Evolutionary conservation across 2,113 vertebrate genomes (phyloP), one percentile per base, ranked within the genome.

Genomic region (Neolamprologus variostigma): DNA sequence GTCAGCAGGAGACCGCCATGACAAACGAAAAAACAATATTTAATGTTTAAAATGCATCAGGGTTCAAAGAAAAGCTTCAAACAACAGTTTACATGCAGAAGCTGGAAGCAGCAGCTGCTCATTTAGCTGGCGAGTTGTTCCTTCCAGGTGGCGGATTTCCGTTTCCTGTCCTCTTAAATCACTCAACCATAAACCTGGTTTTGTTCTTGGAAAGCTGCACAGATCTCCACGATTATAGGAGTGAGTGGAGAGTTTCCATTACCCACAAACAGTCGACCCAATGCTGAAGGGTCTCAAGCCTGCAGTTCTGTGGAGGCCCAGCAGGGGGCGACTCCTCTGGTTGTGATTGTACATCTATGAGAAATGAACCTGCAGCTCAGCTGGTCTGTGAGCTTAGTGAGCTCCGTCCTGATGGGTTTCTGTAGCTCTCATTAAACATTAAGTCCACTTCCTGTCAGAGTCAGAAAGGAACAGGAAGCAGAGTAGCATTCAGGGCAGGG

Each of bases 21-120:
- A 45, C 23, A 50, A 47, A 5, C 0, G 1, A 50, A 1, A 23
- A 50, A 47, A 26, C 6, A 31, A 12, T 78, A 50, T 76, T 50
- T 47, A 47, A 76, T 45, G 1, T 50, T 28, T 12, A 76, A 47
- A 47, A 0, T 76, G 6, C 1, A 1, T 1, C 42, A 5, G 3
- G 42, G 42, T 47, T 76, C 71, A 50, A 76, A 76, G 71, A 12
- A 28, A 50, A 19, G 23, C 42, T 50, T 19, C 71, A 19, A 28
- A 31, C 14, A 50, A 31, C 23, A 12, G 9, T 1, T 47, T 19
- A 31, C 45, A 8, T 50, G 3, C 26, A 76, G 23, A 3, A 47
- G 40, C 23, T 76, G 40, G 13, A 3, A 5, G 40, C 23, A 73
- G 21, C 23, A 76, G 23, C 17, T 26, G 21, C 40, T 76, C 40